Evolutionary conservation across 2,888 invertebrate species (phyloP), one percentile per base, ranked within the genome.

Genomic region (Diploptera punctata): DNA sequence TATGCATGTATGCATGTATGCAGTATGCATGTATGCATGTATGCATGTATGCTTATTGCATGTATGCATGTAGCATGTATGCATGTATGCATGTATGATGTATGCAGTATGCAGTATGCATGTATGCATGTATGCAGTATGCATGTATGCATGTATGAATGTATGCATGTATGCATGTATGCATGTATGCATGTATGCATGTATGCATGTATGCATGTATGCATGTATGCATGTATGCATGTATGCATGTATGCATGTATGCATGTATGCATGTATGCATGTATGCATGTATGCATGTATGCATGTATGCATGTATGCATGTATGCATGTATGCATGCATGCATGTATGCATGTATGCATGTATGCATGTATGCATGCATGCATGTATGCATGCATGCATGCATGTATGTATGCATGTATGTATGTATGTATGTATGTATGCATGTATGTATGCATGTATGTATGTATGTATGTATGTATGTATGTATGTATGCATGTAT

Each of bases 241-340:
- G 54, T 54, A 54, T 54, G 54, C 54, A 54, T 16, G 54, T 54
- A 18, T 54, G 54, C 54, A 54, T 16, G 54, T 54, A 54, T 54
- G 19, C 44, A 43, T 10, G 54, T 54, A 54, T 18, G 19, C 13
- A 18, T 16, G 54, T 54, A 54, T 54, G 19, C 54, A 16, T 16
- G 13, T 54, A 18, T 54, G 54, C 54, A 54, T 16, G 54, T 18
- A 18, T 54, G 54, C 54, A 54, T 16, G 54, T 54, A 18, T 54
- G 54, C 54, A 54, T 54, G 54, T 18, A 54, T 54, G 54, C 54
- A 54, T 16, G 54, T 54, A 18, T 54, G 54, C 54, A 54, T 16
- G 19, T 18, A 54, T 54, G 54, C 54, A 13, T n/a, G n/a, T n/a
- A n/a, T n/a, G n/a, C n/a, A n/a, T n/a, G n/a, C n/a, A n/a, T n/a